Evolutionary conservation across 2,113 vertebrate genomes (phyloP).

Genomic region (Hypomesus transpacificus): DNA sequence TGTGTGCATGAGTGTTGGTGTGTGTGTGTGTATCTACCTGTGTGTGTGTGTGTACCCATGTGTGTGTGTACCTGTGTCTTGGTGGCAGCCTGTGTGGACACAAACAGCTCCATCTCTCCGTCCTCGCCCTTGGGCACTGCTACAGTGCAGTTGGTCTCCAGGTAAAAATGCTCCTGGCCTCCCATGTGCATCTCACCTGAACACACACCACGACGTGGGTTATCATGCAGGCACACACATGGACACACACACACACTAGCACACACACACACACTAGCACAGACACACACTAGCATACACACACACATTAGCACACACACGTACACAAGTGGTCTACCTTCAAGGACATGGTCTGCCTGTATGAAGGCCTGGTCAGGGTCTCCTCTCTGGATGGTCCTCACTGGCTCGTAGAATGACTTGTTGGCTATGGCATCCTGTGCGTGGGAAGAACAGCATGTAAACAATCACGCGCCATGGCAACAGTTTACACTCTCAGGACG

Average conservation of each 20-base stretch:
- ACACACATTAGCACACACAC: background rate
- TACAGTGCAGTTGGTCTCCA: conserved; percentile 89
- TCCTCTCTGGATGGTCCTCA: conserved; percentile 82
- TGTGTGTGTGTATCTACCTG: background rate
- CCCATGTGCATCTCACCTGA: conserved; percentile 88
- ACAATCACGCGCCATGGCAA: no score
- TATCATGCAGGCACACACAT: background rate
- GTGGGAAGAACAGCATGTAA: conserved; percentile 12
- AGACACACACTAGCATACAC: background rate
- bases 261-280: background rate
- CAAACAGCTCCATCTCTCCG: conserved; percentile 92
- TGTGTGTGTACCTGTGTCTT: conserved; percentile 75
- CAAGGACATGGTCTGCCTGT: conserved; percentile 83
- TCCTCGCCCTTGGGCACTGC: conserved; percentile 87
- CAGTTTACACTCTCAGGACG: no score
- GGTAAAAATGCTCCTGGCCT: conserved; percentile 96
- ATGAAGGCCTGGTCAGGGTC: conserved; percentile 83
- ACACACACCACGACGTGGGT: background rate
- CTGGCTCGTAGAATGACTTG: conserved; percentile 81
- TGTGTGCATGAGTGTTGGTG: background rate
- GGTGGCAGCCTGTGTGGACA: conserved; percentile 80
- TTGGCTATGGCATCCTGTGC: conserved; percentile 87
- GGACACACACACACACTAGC: background rate
- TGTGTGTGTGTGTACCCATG: conserved; percentile 17
- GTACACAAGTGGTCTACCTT: conserved; percentile 71